These are phyloP conservation scores for Lathamus discolor DNA, from an alignment of 2,113 vertebrate genomes.

Conservation along the genomic window DNA sequence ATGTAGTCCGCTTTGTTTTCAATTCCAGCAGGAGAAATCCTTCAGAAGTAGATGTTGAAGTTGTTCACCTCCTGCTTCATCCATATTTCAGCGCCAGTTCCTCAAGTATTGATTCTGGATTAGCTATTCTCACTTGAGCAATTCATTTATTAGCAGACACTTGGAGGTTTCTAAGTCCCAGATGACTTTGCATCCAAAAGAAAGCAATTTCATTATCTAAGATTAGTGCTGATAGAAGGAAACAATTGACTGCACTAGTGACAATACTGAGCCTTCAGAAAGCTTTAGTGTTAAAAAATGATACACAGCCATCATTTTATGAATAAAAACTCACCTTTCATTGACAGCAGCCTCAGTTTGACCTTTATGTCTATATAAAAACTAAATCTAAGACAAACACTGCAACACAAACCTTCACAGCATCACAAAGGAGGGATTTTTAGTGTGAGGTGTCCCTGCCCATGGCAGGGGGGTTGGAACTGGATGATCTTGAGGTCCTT, in stretches of 20 bases:
- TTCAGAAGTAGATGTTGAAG: background rate
- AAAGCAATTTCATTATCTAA: background rate
- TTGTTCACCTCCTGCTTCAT: background rate
- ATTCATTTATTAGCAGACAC: background rate
- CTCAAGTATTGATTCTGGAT: background rate
- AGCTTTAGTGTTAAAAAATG: background rate
- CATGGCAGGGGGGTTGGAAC: no score
- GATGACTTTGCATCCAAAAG: background rate
- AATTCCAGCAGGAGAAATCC: background rate
- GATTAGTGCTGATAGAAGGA: background rate
- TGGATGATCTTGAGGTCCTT: no score
- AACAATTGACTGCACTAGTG: background rate
- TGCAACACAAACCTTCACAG: background rate
- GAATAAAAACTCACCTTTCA: background rate
- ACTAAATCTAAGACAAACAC: background rate
- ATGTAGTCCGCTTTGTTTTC: background rate
- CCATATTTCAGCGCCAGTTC: background rate
- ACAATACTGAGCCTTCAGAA: background rate
- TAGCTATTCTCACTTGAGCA: background rate
- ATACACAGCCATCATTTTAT: background rate
- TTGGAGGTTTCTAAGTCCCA: background rate
- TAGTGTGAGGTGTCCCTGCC: no score
- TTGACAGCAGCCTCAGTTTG: background rate
- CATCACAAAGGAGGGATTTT: background rate
- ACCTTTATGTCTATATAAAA: background rate